Evolutionary conservation across 2,113 vertebrate genomes (phyloP).

Genomic region (Channa maculata): DNA sequence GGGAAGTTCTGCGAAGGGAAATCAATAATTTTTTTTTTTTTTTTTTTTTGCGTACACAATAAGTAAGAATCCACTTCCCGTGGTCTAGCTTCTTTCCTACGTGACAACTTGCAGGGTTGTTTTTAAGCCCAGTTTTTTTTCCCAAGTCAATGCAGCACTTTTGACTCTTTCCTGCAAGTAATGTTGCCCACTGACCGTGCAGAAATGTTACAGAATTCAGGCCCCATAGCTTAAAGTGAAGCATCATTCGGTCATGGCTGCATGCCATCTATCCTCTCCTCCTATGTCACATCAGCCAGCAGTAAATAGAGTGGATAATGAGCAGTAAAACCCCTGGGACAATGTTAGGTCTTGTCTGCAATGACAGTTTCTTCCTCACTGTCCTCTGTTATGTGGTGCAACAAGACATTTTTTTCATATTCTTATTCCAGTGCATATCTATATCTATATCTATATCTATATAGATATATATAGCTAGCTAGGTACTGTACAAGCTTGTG

Average conservation of each 20-base stretch:
- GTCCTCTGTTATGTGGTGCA: neutral
- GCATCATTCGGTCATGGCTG: constrained; percentile 39
- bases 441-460: too few species aligned
- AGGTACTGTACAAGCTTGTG: too few species aligned
- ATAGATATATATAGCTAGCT: too few species aligned
- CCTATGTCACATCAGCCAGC: constrained; percentile 36
- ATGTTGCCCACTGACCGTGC: constrained; percentile 17
- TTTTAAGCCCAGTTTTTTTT: constrained; percentile 17
- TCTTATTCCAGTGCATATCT: too few species aligned
- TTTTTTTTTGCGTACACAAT: too few species aligned
- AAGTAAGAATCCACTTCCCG: neutral
- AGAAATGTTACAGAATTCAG: constrained; percentile 29
- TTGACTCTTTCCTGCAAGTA: constrained; percentile 30
- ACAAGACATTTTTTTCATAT: neutral
- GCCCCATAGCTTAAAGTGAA: constrained; percentile 28
- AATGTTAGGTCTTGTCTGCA: neutral
- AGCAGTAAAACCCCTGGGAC: constrained; percentile 24
- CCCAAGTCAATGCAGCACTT: neutral
- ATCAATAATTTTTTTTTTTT: too few species aligned
- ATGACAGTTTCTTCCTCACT: constrained; percentile 12
- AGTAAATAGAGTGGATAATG: constrained; percentile 40
- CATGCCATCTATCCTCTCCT: constrained; percentile 35
- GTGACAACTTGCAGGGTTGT: neutral
- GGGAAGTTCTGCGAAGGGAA: too few species aligned
- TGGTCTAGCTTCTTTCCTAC: neutral